Base-by-base conservation (phyloP, 1,140 invertebrate species). In the Pachypsylla venusta region DNA sequence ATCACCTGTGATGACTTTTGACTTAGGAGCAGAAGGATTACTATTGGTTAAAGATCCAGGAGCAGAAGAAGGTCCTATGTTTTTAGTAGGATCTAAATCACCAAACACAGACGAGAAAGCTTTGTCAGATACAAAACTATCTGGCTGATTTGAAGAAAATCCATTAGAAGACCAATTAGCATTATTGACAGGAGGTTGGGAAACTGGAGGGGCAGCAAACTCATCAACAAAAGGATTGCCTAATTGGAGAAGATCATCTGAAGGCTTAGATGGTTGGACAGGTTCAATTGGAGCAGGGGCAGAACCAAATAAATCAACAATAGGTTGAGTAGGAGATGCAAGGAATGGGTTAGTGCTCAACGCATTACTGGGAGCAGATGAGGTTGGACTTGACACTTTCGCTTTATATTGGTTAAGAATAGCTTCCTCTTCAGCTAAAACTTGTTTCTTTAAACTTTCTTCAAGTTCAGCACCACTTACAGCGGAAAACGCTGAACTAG, bases 401-500 rank as follows among this genome's bases (percentile, higher is more conserved):
- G 85, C 83, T 83, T 94, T 96, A 67, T 94, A 89, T 70, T 94
- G 89, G 74, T 91, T 93, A 77, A 97, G 85, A 27, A 86, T 87
- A 25, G 89, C 89, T 72, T 94, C 91, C 74, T 97, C 93, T 71
- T 98, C 93, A 53, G 93, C 93, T 25, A 97, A 74, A 27, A 85
- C 89, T 70, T 89, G 84, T 66, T 87, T 83, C 67, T 87, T 85
- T 1, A 93, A 73, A 58, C 81, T 82, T 65, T 95, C 92, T 65
- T 93, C 89, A 61, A 89, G 85, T 66, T 84, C 84, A 12, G 75
- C 70, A 61, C 77, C 77, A 57, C 72, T 69, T 27, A 83, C 85
- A 60, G 83, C 84, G 64, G 85, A 81, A 75, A 91, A 91, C 58
- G 87, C 85, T 66, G 80, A 83, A 72, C 87, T 89, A 70, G 88